A percentile compares a stretch with the other conserved stretches of the same genome.
These are phyloP conservation scores for Hozukius guyotensis DNA, from an alignment of 2,797 vertebrate genomes.

Conservation along the genomic window DNA sequence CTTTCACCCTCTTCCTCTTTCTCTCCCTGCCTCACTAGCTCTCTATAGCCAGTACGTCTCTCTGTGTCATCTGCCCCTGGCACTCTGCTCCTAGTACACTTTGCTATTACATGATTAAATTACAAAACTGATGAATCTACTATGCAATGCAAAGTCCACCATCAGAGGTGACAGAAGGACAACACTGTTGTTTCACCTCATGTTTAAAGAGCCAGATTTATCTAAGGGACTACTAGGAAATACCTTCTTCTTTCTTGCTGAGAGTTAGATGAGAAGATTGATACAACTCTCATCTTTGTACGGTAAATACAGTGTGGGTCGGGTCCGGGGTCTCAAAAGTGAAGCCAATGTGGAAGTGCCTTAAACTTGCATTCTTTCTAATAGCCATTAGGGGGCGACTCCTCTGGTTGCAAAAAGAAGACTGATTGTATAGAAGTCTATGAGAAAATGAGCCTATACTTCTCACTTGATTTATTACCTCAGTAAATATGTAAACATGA, in stretches of 20 bases:
- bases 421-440: too few species aligned
- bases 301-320: not conserved
- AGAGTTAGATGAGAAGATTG: not conserved
- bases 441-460: too few species aligned
- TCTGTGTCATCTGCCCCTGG: conserved; percentile 42
- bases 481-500: too few species aligned
- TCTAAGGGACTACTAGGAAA: not conserved
- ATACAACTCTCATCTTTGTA: not conserved
- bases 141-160: not conserved
- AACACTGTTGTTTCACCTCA: not conserved
- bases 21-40: conserved; percentile 52
- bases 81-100: conserved; percentile 41
- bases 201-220: not conserved
- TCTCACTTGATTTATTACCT: too few species aligned
- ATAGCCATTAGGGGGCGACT: too few species aligned
- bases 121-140: conserved; percentile 5
- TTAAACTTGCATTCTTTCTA: too few species aligned
- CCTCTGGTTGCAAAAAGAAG: too few species aligned
- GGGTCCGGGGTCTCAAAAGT: too few species aligned
- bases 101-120: conserved; percentile 28
- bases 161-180: not conserved
- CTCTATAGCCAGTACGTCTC: conserved; percentile 34
- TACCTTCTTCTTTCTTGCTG: not conserved
- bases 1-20: conserved; percentile 62
- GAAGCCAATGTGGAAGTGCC: too few species aligned